A percentile compares a stretch with the other conserved stretches of the same genome.
phyloP scores from a whole-genome alignment of 2,888 invertebrate species.

The Lasius fuliginosus region DNA sequence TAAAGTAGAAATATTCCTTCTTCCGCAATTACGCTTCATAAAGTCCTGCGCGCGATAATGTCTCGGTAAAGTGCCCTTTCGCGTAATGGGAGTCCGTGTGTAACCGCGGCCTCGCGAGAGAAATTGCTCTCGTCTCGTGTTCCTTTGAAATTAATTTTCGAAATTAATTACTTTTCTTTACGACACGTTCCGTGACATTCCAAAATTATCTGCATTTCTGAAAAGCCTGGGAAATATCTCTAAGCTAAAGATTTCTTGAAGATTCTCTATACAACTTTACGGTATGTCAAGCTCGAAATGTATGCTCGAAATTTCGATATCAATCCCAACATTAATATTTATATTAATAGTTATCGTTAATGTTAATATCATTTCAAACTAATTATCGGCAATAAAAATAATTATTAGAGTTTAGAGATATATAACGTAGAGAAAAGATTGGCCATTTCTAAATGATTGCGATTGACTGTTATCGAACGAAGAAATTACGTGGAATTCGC shows the following conservation, averaged over 20 bases:
- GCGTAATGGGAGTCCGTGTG: conserved; percentile 57
- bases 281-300: background rate
- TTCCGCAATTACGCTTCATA: conserved; percentile 56
- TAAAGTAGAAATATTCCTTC: conserved; percentile 57
- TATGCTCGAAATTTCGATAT: background rate
- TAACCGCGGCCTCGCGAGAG: conserved; percentile 54
- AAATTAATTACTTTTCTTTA: conserved; percentile 44
- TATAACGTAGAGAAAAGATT: background rate
- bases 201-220: conserved; percentile 22
- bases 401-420: background rate
- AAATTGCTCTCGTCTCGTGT: conserved; percentile 44
- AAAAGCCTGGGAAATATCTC: background rate
- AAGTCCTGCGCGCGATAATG: conserved; percentile 53
- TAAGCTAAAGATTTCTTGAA: background rate
- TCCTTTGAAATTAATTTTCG: conserved; percentile 51
- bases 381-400: background rate
- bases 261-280: background rate
- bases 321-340: conserved; percentile 16
- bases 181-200: conserved; percentile 27
- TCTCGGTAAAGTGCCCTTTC: conserved; percentile 51
- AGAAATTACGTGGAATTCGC: conserved; percentile 30
- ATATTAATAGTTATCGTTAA: background rate
- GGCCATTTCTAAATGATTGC: conserved; percentile 1
- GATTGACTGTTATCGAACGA: conserved; percentile 1
- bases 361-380: background rate